A percentile compares a stretch with the other conserved stretches of the same genome.
Conservation (phyloP, 2,888 invertebrate genomes). For the Andrena chrysosceles region DNA sequence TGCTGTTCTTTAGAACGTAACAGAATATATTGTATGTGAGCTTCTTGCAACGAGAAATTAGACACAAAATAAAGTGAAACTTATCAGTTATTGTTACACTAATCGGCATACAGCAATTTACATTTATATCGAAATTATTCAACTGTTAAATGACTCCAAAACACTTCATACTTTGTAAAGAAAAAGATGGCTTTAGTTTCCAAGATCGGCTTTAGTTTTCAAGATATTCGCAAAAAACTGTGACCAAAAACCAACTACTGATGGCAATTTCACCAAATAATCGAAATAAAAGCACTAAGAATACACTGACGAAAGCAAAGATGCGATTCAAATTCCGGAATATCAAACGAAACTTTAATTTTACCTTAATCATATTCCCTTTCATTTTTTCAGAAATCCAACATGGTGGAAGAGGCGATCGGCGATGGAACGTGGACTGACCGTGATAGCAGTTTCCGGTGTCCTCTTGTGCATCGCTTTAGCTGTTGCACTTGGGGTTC, state of each 20-base stretch:
- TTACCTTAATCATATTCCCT: neutral
- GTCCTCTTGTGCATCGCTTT: conserved; percentile 88
- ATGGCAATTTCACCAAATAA: no score
- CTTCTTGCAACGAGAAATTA: conserved; percentile 3
- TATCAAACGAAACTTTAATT: no score
- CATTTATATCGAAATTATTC: neutral
- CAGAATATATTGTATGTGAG: neutral
- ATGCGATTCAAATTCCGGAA: no score
- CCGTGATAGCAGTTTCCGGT: conserved; percentile 88
- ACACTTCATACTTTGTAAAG: neutral
- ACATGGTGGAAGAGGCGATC: conserved; percentile 93
- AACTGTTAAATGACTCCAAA: neutral
- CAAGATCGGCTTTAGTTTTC: no score
- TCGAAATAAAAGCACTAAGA: no score
- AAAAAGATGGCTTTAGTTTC: neutral
- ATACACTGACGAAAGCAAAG: no score
- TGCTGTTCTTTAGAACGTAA: neutral
- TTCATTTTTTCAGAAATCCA: conserved; percentile 88
- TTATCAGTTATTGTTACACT: neutral
- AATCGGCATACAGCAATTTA: neutral
- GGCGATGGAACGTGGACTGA: conserved; percentile 90
- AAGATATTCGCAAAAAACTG: no score
- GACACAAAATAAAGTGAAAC: neutral
- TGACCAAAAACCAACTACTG: no score
- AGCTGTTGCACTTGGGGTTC: conserved; percentile 85